phyloP scores from a whole-genome alignment of 2,797 vertebrate species.

The Cossypha niveicapilla region DNA sequence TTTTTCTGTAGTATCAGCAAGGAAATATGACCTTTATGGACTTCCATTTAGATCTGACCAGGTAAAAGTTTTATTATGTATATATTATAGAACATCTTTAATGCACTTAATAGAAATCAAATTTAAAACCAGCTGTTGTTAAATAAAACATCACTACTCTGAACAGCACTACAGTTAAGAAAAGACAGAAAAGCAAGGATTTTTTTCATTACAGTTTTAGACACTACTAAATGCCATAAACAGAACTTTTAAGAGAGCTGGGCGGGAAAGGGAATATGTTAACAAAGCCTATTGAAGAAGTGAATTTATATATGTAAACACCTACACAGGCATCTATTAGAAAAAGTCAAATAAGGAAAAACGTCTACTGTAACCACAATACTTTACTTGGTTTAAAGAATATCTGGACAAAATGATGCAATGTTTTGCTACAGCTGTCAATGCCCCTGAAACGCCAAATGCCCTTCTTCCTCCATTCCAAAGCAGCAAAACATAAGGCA shows the following conservation, averaged over 20 bases:
- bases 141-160: background rate
- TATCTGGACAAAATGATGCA: background rate
- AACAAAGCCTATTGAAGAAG: background rate
- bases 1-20: background rate
- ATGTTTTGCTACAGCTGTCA: background rate
- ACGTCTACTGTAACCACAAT: background rate
- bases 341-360: background rate
- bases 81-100: background rate
- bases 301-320: background rate
- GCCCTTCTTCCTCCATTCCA: background rate
- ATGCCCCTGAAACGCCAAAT: background rate
- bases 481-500: background rate
- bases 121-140: background rate
- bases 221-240: background rate
- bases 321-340: fast-evolving
- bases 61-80: background rate
- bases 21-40: background rate
- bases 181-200: background rate
- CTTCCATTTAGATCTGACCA: background rate
- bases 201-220: background rate
- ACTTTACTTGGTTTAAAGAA: background rate
- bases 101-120: background rate
- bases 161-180: background rate
- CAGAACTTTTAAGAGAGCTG: background rate
- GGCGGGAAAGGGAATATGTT: fast-evolving